Evolutionary conservation across 2,797 vertebrate species (phyloP).

Genomic region (Remorina albescens): DNA sequence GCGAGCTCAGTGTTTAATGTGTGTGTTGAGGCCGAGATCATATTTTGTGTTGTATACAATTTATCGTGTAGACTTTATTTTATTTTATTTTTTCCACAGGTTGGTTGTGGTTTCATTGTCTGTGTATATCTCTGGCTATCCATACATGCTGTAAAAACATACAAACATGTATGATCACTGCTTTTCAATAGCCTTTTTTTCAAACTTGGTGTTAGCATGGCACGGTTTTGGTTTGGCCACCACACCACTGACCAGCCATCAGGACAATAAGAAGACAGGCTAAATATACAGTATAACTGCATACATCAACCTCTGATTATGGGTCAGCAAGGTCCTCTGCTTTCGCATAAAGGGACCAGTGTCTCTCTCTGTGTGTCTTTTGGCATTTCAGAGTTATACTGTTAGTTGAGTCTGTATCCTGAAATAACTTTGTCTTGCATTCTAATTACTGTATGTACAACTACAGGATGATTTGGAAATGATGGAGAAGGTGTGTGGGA

Average conservation of each 20-base stretch:
- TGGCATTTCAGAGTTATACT: constrained; percentile 44
- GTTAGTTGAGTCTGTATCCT: constrained; percentile 26
- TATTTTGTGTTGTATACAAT: not conserved
- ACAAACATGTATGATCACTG: not conserved
- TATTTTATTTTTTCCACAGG: no score
- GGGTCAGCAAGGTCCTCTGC: constrained; percentile 56
- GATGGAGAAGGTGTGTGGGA: constrained; percentile 16
- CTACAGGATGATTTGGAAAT: constrained; percentile 8
- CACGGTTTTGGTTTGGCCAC: constrained; percentile 33
- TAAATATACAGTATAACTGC: constrained; percentile 72
- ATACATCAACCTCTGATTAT: constrained; percentile 69
- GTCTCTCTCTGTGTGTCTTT: constrained; percentile 35
- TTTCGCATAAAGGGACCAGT: constrained; percentile 20
- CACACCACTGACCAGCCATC: constrained; percentile 26
- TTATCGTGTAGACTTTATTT: no score
- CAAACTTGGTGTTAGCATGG: constrained; percentile 4
- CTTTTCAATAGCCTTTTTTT: constrained; percentile 3
- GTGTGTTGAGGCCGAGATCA: not conserved
- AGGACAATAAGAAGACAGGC: constrained; percentile 60
- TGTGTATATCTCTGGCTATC: not conserved
- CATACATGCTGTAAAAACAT: not conserved
- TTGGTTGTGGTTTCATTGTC: not conserved
- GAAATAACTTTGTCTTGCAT: constrained; percentile 43
- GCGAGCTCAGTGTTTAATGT: not conserved
- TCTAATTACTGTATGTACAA: constrained; percentile 28